Evolutionary conservation across 2,797 vertebrate species (phyloP).

Genomic region (Hydrocynus forskahlii): DNA sequence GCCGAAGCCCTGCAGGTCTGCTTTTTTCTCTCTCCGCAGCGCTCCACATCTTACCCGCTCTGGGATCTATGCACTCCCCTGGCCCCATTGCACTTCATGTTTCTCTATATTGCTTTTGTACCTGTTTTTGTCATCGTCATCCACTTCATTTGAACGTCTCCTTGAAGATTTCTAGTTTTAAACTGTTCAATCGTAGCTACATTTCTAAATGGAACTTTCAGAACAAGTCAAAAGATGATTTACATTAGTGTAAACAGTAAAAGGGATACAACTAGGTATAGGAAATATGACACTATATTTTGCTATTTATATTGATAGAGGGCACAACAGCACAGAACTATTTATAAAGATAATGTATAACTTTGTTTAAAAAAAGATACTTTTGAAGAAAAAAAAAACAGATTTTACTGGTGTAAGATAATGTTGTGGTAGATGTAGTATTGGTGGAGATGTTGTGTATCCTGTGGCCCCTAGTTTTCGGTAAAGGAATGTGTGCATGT

Average conservation of each 20-base stretch:
- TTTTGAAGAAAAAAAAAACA: conserved; percentile 66
- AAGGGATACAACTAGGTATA: conserved; percentile 63
- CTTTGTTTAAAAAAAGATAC: conserved; percentile 63
- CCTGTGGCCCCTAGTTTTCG: conserved; percentile 23
- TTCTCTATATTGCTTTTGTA: conserved; percentile 52
- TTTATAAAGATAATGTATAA: conserved; percentile 83
- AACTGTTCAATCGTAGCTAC: conserved; percentile 54
- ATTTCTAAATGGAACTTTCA: conserved; percentile 52
- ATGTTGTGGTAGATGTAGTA: conserved; percentile 84
- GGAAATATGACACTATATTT: conserved; percentile 82
- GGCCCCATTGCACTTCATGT: conserved; percentile 68
- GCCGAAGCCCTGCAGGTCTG: conserved; percentile 15
- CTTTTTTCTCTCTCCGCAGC: conserved; percentile 32
- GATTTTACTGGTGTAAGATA: conserved; percentile 84
- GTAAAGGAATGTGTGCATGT: conserved; percentile 1
- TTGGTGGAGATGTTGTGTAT: conserved; percentile 58
- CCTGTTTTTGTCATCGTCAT: conserved; percentile 55
- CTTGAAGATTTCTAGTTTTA: conserved; percentile 56
- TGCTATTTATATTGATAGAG: conserved; percentile 89
- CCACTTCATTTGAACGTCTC: conserved; percentile 52
- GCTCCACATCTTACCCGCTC: conserved; percentile 74
- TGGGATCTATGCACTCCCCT: conserved; percentile 83
- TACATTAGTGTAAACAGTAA: conserved; percentile 62
- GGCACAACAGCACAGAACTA: conserved; percentile 89
- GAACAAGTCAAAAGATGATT: conserved; percentile 64